Conservation (phyloP, 2,797 vertebrate genomes). For the Gouania willdenowi region DNA sequence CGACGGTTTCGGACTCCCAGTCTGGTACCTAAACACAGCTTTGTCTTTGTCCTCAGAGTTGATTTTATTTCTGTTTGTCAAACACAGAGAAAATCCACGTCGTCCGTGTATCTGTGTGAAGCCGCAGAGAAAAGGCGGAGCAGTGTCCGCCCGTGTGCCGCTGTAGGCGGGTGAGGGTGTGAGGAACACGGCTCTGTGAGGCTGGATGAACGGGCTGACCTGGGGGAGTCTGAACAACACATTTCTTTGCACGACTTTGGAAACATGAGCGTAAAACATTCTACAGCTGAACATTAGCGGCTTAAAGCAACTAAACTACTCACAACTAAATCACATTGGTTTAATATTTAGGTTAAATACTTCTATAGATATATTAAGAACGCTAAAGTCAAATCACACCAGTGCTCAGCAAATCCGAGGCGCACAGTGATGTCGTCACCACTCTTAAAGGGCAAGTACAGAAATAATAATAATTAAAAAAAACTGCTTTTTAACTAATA, state of each 20-base stretch:
- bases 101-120: neutral
- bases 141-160: neutral
- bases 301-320: too few relatives aligned
- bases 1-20: slow-evolving; percentile 55
- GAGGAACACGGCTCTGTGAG: too few relatives aligned
- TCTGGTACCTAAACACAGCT: slow-evolving; percentile 60
- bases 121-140: slow-evolving; percentile 1
- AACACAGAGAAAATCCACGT: slow-evolving; percentile 34
- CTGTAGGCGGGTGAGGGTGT: too few relatives aligned
- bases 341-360: neutral
- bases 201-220: neutral
- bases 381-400: neutral
- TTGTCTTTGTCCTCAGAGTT: slow-evolving; percentile 41
- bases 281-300: too few relatives aligned
- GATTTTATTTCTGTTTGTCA: slow-evolving; percentile 32
- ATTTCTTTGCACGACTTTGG: slow-evolving; percentile 40
- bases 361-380: neutral
- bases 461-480: too few relatives aligned
- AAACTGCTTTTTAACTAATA: too few relatives aligned
- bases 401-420: neutral
- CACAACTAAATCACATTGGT: too few relatives aligned
- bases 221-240: slow-evolving; percentile 21
- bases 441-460: neutral
- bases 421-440: slow-evolving; percentile 24
- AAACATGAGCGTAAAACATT: slow-evolving; percentile 53